These are phyloP conservation scores for Mellilla xanthometata DNA, from an alignment of 2,888 invertebrate genomes.

Conservation along the genomic window DNA sequence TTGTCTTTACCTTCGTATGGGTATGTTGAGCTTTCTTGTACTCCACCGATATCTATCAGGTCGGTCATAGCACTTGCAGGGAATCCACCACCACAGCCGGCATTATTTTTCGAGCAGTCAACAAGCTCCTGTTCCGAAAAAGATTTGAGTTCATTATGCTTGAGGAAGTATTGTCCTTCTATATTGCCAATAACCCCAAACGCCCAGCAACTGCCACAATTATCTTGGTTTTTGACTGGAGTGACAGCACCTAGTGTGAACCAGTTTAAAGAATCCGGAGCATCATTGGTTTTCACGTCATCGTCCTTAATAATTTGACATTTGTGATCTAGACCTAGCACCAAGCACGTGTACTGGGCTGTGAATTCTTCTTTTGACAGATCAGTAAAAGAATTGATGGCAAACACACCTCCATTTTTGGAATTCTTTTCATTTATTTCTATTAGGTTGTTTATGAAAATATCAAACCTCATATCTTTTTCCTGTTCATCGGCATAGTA, in stretches of 20 bases:
- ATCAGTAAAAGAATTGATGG: conserved; percentile 12
- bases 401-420: background rate
- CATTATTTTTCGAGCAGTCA: conserved; percentile 3
- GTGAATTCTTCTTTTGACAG: conserved; percentile 3
- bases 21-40: conserved; percentile 4
- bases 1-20: background rate
- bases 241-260: background rate
- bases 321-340: background rate
- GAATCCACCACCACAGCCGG: background rate
- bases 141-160: background rate
- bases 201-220: conserved; percentile 15
- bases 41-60: conserved; percentile 1
- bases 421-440: conserved; percentile 13
- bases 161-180: conserved; percentile 12
- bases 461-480: conserved; percentile 5
- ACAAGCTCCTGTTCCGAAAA: conserved; percentile 20
- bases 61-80: background rate
- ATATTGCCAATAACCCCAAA: conserved; percentile 9
- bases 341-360: background rate
- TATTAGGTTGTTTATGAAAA: conserved; percentile 12
- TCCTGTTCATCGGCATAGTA: conserved; percentile 2
- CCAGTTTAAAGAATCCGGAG: conserved; percentile 11
- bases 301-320: background rate
- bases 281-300: background rate
- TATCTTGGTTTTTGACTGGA: conserved; percentile 1